Percentiles rank a stretch among this genome's conserved stretches.
phyloP scores from a whole-genome alignment of 2,113 vertebrate genomes.

The Tachysurus fulvidraco region DNA sequence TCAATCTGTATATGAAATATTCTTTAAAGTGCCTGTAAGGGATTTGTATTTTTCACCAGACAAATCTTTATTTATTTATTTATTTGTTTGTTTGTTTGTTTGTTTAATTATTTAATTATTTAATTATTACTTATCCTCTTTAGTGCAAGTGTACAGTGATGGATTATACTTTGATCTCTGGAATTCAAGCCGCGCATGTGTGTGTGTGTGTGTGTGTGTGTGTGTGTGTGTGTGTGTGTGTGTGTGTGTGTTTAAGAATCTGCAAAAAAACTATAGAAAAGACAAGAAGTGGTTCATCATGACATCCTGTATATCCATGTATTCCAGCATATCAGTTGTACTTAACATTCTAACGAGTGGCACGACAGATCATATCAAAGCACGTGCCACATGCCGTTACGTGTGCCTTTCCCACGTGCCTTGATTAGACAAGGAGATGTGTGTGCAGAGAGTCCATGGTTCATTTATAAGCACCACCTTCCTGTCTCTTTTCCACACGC shows the following conservation, averaged over 20 bases:
- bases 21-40: background rate
- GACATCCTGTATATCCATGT: constrained; percentile 47
- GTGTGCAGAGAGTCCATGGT: constrained; percentile 58
- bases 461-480: constrained; percentile 59
- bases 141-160: background rate
- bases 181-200: too few relatives aligned
- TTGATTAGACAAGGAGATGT: constrained; percentile 17
- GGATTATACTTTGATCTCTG: background rate
- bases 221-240: background rate
- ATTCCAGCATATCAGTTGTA: constrained; percentile 73
- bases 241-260: background rate
- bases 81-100: too few relatives aligned
- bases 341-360: constrained; percentile 69
- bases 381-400: constrained; percentile 66
- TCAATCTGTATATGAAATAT: background rate
- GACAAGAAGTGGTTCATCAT: background rate
- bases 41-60: background rate
- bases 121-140: too few relatives aligned
- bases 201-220: background rate
- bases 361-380: constrained; percentile 72
- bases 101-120: too few relatives aligned
- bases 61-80: background rate
- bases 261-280: background rate
- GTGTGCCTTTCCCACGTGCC: background rate
- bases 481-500: constrained; percentile 34